Evolutionary conservation across 2,113 vertebrate species (phyloP).

Genomic region (Pantherophis guttatus): DNA sequence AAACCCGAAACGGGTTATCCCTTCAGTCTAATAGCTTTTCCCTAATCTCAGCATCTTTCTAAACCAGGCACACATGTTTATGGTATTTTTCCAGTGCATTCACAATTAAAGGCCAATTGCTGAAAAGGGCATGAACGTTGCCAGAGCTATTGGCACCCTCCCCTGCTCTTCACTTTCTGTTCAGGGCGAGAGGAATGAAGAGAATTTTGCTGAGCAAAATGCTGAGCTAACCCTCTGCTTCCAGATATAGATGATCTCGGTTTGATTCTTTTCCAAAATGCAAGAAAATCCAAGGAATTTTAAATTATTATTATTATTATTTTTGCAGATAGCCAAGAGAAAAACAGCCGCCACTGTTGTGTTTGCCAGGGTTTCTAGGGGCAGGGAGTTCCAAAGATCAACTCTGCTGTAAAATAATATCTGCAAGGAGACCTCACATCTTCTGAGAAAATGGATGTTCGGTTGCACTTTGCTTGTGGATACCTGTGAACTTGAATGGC

Average conservation of each 20-base stretch:
- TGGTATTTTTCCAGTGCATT: constrained; percentile 42
- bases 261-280: not conserved
- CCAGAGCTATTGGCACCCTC: constrained; percentile 24
- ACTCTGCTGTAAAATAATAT: not conserved
- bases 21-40: constrained; percentile 56
- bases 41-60: constrained; percentile 63
- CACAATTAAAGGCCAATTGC: constrained; percentile 50
- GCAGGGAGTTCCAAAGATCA: not conserved
- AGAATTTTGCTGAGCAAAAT: not conserved
- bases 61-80: constrained; percentile 55
- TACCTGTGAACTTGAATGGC: not conserved
- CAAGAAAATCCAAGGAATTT: not conserved
- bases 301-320: not conserved
- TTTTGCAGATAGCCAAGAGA: not conserved
- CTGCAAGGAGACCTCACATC: not conserved
- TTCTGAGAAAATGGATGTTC: not conserved
- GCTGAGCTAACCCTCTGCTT: not conserved
- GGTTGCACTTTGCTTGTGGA: not conserved
- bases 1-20: constrained; percentile 60
- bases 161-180: not conserved
- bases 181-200: not conserved
- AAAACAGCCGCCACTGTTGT: not conserved
- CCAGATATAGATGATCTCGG: not conserved
- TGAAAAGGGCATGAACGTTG: constrained; percentile 36
- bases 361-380: not conserved